Base-by-base conservation (phyloP, 1,140 invertebrate species). In the Bicyclus anynana region DNA sequence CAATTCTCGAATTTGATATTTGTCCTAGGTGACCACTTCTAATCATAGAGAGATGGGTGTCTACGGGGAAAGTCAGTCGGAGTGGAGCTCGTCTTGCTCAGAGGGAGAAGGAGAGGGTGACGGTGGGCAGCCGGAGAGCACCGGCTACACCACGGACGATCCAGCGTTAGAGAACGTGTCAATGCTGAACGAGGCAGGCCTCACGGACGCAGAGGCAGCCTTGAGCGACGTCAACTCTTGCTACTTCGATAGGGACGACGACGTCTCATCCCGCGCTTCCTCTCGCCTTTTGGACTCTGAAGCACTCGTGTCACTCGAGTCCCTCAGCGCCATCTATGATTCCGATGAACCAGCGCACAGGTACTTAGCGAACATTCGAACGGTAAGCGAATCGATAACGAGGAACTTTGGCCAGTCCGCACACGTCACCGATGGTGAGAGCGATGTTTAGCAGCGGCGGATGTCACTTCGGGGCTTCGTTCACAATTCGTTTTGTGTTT, bases 151-250 rank as follows among this genome's bases (percentile, higher is more conserved):
- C 10, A 95, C 94, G 0, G 94, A 96, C 82, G 95, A 96, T 83
- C 94, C 94, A 1, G 94, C 94, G 12, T 83, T 95, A 6, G 95
- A 96, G 80, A 95, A 96, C 85, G 92, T 95, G 6, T 95, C 94
- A 18, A 92, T 96, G 90, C 82, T 95, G 12, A 95, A 96, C 84
- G 95, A 96, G 83, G 93, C 94, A 33, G 95, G 94, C n/a, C 91
- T 96, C 16, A 96, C 94, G 5, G 95, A 96, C 89, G 94, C 94
- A 5, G 95, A 96, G 91, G 95, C 94, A 46, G 94, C 94, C 5
- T 83, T 96, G 38, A 96, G 94, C 74, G 95, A 96, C 80, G 94
- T 95, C 18, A 96, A 96, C 84, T 96, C 95, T n/a, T 92, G 95
- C 56, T 95, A 94, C 74, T 92, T 92, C 64, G 94, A 94, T 74